Base-by-base conservation (phyloP, 2,113 vertebrate species). In the Eptesicus fuscus region DNA sequence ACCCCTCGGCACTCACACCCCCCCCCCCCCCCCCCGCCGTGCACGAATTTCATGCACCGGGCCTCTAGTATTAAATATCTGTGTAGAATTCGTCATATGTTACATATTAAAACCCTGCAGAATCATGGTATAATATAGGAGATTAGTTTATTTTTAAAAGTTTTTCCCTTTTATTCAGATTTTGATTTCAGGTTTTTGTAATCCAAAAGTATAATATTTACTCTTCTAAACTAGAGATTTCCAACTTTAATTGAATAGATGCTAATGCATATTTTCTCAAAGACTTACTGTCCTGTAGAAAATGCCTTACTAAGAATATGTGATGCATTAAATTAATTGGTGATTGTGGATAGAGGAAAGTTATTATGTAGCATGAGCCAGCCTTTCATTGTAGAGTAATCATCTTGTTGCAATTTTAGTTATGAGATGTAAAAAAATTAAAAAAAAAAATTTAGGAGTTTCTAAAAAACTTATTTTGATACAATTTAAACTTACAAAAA, bases 171-270 rank as follows among this genome's bases (percentile, higher is more conserved):
- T 70, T 79, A 88, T 85, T 94, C 23, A 61, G 12, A 44, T 87
- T 59, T 94, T 91, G 79, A 80, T 71, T 97, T 92, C 14, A 47
- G 69, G 18, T 74, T 90, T 96, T 90, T 90, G 18, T 87, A 83
- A 83, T 86, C 40, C 32, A 74, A 73, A 93, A 89, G 28, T 84
- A 76, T 73, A 93, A 56, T 88, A 74, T 9, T 42, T 73, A 25
- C 3, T 78, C 56, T 84, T 96, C 23, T 96, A 74, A 76, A 51
- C 5, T 83, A 73, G 42, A 40, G 2, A 67, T 85, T 96, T 91
- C 23, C 51, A 76, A 14, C 42, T 92, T 94, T 89, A 65, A 63
- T 88, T 83, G 23, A 80, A 67, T 86, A 92, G 14, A 32, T 85
- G 42, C 5, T 79, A 47, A 44, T 89, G 61, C 59, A 82, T 42